Evolutionary conservation across 2,888 invertebrate species (phyloP), one percentile per base, ranked within the genome.

Genomic region (Agrotis exclamationis): DNA sequence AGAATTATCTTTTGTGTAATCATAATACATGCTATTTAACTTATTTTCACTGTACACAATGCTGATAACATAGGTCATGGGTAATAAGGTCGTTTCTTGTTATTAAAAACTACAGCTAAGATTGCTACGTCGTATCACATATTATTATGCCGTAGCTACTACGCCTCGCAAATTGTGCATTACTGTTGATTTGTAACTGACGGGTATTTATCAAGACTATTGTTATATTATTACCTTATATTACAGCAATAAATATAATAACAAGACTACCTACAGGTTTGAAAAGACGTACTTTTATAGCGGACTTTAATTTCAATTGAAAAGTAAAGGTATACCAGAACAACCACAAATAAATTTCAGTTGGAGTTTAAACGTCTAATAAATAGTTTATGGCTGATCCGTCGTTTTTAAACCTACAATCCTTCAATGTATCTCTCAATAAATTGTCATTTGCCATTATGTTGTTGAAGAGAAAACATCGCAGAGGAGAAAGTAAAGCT

Each of bases 311-410:
- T 44, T 62, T 14, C 22, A 63, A 53, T 64, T 65, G 14, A 14
- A 65, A 69, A 59, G 16, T 50, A 22, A 50, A 64, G 47, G 33
- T 33, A 51, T 68, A 62, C 39, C n/a, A 48, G 13, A 48, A 22
- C 3, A 58, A 64, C 78, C 73, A 73, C 74, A 78, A 75, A 80
- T 75, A 62, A 63, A 68, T 70, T 65, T 65, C 54, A 33, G 67
- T 71, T 63, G 24, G 28, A 47, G 53, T 63, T 74, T 70, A 68
- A 76, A 82, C 54, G 66, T 63, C 60, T 44, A 65, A 70, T 64
- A 70, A 68, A 72, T 76, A 54, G 70, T 82, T 70, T 68, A 74
- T 60, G 58, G 71, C 22, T 56, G 22, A 54, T 14, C 28, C 14
- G 22, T 28, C 28, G 56, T 54, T 74, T 60, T 18, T 63, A 48